phyloP scores from a whole-genome alignment of 2,113 vertebrate species.

The Mobula birostris region DNA sequence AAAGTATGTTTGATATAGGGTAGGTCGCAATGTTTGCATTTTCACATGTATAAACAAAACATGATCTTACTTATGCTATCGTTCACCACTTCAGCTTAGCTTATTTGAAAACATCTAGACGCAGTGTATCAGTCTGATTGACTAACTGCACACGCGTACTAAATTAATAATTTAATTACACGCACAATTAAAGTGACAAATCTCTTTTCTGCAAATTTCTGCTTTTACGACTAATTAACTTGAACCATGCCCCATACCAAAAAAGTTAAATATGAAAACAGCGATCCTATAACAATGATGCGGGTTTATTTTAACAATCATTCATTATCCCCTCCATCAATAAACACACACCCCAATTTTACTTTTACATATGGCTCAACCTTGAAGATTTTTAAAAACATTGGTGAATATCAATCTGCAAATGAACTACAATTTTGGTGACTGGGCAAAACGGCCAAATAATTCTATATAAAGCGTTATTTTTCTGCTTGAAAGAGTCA shows the following conservation, averaged over 20 bases:
- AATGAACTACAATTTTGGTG: not conserved
- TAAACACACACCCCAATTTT: not conserved
- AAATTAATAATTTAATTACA: conserved; percentile 30
- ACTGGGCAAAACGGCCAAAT: not conserved
- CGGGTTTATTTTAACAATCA: not conserved
- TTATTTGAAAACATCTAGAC: not conserved
- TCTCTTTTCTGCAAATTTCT: not conserved
- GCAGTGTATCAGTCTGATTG: not conserved
- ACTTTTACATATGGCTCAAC: not conserved
- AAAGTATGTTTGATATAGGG: not conserved
- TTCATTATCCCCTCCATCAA: not conserved
- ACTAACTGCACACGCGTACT: not conserved
- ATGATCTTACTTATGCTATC: not conserved
- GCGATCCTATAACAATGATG: not conserved
- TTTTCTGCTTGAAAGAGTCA: not conserved
- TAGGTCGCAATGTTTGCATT: not conserved
- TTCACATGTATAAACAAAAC: not conserved
- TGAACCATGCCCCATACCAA: not conserved
- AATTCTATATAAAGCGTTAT: not conserved
- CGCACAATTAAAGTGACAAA: conserved; percentile 17
- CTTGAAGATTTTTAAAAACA: not conserved
- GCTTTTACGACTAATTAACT: not conserved
- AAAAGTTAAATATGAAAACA: not conserved
- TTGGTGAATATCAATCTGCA: not conserved
- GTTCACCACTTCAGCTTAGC: not conserved